phyloP scores from a whole-genome alignment of 2,113 vertebrate genomes.

The Bothrops jararaca region DNA sequence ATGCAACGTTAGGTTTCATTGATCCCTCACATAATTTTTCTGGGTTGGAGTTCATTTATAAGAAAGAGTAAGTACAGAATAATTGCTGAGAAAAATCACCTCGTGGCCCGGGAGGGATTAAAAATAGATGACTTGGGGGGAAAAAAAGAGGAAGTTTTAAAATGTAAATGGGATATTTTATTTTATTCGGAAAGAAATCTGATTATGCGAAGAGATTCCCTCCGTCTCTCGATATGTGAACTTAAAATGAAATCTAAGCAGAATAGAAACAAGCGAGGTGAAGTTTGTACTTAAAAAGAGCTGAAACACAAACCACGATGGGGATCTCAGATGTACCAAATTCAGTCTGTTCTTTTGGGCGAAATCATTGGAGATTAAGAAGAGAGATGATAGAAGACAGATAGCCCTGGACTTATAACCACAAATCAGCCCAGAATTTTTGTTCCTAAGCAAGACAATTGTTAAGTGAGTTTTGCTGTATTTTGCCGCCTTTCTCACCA shows the following conservation, averaged over 20 bases:
- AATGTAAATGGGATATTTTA: not conserved
- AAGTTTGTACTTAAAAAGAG: not conserved
- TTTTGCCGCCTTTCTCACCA: too few relatives aligned
- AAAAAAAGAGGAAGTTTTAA: not conserved
- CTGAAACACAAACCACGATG: not conserved
- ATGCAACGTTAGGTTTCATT: not conserved
- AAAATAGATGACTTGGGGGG: not conserved
- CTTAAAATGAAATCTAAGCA: slow-evolving; percentile 5
- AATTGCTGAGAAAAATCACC: slow-evolving; percentile 5
- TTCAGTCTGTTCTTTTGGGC: not conserved
- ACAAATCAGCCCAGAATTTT: too few relatives aligned
- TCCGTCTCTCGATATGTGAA: too few relatives aligned
- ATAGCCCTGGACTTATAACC: too few relatives aligned
- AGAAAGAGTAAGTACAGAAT: slow-evolving; percentile 6
- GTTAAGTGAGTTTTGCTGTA: too few relatives aligned
- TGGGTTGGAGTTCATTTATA: not conserved
- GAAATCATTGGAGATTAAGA: not conserved
- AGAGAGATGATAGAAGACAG: not conserved
- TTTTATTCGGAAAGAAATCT: not conserved
- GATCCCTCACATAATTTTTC: not conserved
- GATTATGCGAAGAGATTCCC: not conserved
- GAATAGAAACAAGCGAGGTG: not conserved
- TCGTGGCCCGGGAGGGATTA: not conserved
- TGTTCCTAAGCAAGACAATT: too few relatives aligned
- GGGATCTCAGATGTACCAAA: not conserved